Conservation (phyloP, 2,888 invertebrate species). For the Drosophila affinis region DNA sequence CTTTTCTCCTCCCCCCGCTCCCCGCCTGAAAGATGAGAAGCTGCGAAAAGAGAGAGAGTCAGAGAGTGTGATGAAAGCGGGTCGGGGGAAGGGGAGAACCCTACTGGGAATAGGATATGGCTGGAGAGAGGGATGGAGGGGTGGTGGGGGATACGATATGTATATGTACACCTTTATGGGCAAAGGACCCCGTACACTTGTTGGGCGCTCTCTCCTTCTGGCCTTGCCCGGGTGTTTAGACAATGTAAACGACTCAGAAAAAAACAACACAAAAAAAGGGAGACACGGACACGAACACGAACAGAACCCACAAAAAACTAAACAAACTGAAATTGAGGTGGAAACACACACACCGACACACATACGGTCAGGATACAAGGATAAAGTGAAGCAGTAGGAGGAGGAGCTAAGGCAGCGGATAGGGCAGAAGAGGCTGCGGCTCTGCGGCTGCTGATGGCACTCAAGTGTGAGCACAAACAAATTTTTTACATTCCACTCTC, state of each 20-base stretch:
- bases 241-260: constrained; percentile 69
- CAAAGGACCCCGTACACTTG: constrained; percentile 50
- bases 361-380: constrained; percentile 17
- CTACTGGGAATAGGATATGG: constrained; percentile 24
- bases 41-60: constrained; percentile 33
- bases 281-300: constrained; percentile 1
- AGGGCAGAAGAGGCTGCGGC: neutral
- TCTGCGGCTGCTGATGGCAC: constrained; percentile 42
- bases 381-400: neutral
- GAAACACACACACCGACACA: constrained; percentile 9
- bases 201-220: constrained; percentile 42
- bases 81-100: constrained; percentile 9
- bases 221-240: constrained; percentile 69
- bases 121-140: neutral
- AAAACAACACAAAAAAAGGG: constrained; percentile 17
- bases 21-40: constrained; percentile 28
- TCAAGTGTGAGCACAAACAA: constrained; percentile 70
- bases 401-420: neutral
- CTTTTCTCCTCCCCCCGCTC: constrained; percentile 16
- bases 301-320: constrained; percentile 66
- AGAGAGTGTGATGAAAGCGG: constrained; percentile 40
- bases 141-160: constrained; percentile 21
- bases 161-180: constrained; percentile 45
- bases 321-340: constrained; percentile 62
- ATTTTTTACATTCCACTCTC: constrained; percentile 42